A percentile compares a stretch with the other conserved stretches of the same genome.
Conservation (phyloP, 2,797 vertebrate species). For the Rhinoraja longicauda region DNA sequence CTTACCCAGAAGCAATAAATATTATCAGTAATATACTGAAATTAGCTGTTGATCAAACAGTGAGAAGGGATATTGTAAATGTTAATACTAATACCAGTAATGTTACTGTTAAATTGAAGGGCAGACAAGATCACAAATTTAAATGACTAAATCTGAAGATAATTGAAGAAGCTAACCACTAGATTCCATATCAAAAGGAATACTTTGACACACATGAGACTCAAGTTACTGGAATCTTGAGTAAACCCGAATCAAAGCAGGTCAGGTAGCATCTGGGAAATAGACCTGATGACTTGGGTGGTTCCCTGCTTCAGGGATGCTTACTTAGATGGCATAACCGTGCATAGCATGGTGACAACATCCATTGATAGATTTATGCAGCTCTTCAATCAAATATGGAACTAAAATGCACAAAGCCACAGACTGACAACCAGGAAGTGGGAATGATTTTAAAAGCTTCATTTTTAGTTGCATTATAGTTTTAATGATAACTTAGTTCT, state of each 20-base stretch:
- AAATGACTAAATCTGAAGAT: background rate
- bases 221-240: too few species aligned
- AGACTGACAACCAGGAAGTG: too few species aligned
- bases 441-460: too few species aligned
- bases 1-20: background rate
- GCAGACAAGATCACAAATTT: background rate
- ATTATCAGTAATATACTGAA: background rate
- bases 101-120: background rate
- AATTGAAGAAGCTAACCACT: background rate
- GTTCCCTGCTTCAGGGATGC: too few species aligned
- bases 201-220: background rate
- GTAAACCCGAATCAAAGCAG: too few species aligned
- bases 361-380: background rate
- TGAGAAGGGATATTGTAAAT: background rate
- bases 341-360: background rate
- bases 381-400: too few species aligned
- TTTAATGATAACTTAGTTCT: too few species aligned
- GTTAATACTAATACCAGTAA: background rate
- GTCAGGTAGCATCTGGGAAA: too few species aligned
- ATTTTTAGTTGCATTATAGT: too few species aligned
- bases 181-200: background rate
- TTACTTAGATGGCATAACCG: background rate
- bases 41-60: background rate
- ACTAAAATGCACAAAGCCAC: too few species aligned
- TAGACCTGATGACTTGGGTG: too few species aligned